A percentile compares a stretch with the other conserved stretches of the same genome.
phyloP scores from a whole-genome alignment of 2,113 vertebrate genomes.

The Numida meleagris region DNA sequence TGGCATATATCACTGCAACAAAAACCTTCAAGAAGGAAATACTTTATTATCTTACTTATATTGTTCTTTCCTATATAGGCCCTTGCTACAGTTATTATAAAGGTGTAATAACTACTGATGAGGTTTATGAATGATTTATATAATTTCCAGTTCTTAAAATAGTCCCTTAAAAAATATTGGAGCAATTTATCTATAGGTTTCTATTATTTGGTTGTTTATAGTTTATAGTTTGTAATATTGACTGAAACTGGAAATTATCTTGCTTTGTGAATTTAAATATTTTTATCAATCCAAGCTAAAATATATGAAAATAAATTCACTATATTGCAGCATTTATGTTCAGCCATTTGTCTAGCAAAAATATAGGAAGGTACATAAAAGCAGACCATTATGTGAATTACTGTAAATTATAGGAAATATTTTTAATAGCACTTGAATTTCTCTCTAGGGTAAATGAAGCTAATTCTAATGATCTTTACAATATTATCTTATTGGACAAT shows the following conservation, averaged over 20 bases:
- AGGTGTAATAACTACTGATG: not conserved
- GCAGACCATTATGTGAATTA: not conserved
- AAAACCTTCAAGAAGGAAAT: not conserved
- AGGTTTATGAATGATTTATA: not conserved
- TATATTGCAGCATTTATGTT: not conserved
- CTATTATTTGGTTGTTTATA: not conserved
- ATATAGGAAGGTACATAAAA: not conserved
- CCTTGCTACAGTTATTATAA: not conserved
- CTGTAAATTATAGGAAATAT: not conserved
- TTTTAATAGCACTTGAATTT: not conserved
- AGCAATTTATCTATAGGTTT: not conserved
- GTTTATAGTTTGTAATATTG: not conserved
- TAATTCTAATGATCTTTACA: not conserved
- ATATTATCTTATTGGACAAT: not conserved
- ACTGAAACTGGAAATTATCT: not conserved
- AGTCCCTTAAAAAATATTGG: not conserved
- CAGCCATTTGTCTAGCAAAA: not conserved
- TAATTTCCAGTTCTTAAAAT: not conserved
- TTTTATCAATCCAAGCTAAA: not conserved
- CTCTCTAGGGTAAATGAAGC: not conserved
- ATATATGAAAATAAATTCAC: not conserved
- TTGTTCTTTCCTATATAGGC: not conserved
- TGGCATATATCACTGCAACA: not conserved
- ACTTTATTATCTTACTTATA: not conserved
- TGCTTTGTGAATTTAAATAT: not conserved